phyloP scores from a whole-genome alignment of 1,140 invertebrate genomes.

The Ceratina australensis region DNA sequence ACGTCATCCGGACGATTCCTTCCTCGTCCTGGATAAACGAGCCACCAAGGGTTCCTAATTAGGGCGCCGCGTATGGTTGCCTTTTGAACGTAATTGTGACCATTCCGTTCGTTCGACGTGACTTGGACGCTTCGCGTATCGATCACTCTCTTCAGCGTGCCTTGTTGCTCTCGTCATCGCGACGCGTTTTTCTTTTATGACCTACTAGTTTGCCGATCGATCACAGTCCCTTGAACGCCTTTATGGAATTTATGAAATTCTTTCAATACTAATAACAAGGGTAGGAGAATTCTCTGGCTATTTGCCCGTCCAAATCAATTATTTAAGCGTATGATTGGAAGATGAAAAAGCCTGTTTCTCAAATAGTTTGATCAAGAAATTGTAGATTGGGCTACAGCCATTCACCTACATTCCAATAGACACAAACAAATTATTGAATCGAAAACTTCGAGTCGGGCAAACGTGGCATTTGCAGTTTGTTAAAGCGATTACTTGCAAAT shows the following conservation, averaged over 20 bases:
- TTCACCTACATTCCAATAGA: no score
- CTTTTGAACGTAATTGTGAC: slow-evolving; percentile 16
- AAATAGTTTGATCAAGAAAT: no score
- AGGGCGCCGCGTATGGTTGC: background rate
- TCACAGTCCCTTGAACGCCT: background rate
- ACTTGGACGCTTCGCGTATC: slow-evolving; percentile 14
- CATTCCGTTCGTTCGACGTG: background rate
- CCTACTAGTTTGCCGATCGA: background rate
- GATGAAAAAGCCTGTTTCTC: no score
- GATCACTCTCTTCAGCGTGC: background rate
- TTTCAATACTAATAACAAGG: background rate
- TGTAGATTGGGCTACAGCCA: no score
- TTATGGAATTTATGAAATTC: background rate
- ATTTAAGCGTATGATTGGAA: no score
- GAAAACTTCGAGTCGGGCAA: no score
- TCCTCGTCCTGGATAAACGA: slow-evolving; percentile 10
- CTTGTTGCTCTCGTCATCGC: background rate
- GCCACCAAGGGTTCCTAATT: slow-evolving; percentile 21
- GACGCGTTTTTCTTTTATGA: background rate
- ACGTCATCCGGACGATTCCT: slow-evolving; percentile 30
- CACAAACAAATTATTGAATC: no score
- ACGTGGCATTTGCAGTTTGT: background rate
- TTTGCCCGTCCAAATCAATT: no score
- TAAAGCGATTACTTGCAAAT: background rate
- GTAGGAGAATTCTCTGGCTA: no score